Evolutionary conservation across 64 coral and sea anemone genomes (phyloP), one percentile per base, ranked within the genome.

Genomic region (Montipora capricornis): DNA sequence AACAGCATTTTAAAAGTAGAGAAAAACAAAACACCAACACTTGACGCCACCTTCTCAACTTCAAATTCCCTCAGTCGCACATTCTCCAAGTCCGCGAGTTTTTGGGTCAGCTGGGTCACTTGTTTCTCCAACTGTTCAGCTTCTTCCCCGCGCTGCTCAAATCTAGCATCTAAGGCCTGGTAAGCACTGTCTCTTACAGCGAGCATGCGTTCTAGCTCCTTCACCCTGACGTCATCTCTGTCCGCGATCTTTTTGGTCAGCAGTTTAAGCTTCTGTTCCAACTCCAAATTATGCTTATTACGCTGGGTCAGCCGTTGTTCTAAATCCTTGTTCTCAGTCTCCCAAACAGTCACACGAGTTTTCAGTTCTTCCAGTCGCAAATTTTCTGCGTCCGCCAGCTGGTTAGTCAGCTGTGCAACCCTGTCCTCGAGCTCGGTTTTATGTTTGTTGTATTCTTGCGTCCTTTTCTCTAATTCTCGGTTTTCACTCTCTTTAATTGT

Each of bases 191-290:
- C 92, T 74, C 92, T 59, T 16, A 93, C 84, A 47, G 62, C 82
- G 19, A 86, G 82, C 92, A 85, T 87, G 53, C 76, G 74, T 59
- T 86, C 76, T 49, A 88, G 49, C 19, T 91, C 89, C 47, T 75
- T 82, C 70, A 97, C 93, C 49, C 88, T 93, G 80, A 74, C 71
- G 48, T 77, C 82, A 79, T 95, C 96, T 7, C 76, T 93, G 82
- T 97, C 90, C 49, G 93, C 92, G 15, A 92, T 73, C 78, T 92
- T 95, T 68, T 89, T 95, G 84, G 91, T 97, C 70, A 97, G 90
- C 82, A 88, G 20, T 26, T 22, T 70, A 20, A 97, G 49, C 76
- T 95, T 85, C 81, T 97, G 76, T 13, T 95, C 73, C 1, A 97
- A 78, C 29, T 92, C 69, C 44, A 75, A 67, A 60, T 95, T 97